These are phyloP conservation scores for Pedionomus torquatus DNA, from an alignment of 2,113 vertebrate genomes.

Conservation along the genomic window DNA sequence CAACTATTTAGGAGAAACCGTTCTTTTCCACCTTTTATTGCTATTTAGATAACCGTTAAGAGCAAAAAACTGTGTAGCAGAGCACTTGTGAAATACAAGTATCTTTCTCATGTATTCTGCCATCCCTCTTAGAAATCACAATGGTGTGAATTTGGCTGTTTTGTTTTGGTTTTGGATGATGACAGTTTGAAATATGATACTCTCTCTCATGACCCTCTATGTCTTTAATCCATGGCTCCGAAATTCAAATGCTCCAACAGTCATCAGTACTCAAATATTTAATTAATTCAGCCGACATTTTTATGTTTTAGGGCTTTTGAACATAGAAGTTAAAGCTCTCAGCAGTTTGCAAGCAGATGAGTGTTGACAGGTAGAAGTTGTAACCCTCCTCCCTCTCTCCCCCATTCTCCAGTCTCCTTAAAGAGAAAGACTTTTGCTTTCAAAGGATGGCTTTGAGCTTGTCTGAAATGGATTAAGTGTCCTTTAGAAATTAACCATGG, in stretches of 20 bases:
- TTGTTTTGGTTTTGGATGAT: neutral
- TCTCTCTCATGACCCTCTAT: neutral
- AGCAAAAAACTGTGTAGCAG: neutral
- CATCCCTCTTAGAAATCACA: neutral
- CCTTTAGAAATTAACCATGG: conserved; percentile 74
- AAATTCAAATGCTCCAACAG: conserved; percentile 30
- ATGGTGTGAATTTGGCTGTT: neutral
- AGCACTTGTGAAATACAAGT: neutral
- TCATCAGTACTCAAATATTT: conserved; percentile 55
- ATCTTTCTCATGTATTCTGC: neutral
- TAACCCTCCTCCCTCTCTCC: neutral
- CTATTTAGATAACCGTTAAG: neutral
- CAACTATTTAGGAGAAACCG: neutral
- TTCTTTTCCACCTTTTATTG: neutral
- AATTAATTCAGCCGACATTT: conserved; percentile 64
- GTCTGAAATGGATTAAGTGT: conserved; percentile 79
- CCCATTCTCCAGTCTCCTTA: neutral
- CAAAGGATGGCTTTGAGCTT: conserved; percentile 53
- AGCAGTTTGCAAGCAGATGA: conserved; percentile 49
- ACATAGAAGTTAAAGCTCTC: conserved; percentile 46
- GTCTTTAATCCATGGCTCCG: neutral
- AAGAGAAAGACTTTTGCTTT: neutral
- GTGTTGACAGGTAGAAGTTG: conserved; percentile 15
- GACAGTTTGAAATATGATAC: conserved; percentile 40
- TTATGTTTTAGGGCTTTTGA: conserved; percentile 44